phyloP scores from a whole-genome alignment of 2,113 vertebrate genomes.

The Rhegmatorhina hoffmannsi region DNA sequence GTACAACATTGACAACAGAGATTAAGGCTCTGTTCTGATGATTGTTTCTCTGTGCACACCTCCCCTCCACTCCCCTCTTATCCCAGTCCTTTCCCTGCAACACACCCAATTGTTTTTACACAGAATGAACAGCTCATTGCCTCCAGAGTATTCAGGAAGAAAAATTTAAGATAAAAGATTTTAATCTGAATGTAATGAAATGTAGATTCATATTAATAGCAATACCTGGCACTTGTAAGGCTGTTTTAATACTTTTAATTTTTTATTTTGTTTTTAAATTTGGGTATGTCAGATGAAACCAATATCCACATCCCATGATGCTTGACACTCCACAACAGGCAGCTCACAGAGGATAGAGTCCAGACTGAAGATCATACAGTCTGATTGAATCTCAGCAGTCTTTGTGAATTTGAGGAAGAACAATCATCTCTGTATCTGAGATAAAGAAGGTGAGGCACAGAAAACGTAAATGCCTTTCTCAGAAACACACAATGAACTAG shows the following conservation, averaged over 20 bases:
- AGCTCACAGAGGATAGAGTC: neutral
- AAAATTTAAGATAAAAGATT: neutral
- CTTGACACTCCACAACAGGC: neutral
- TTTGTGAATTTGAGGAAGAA: conserved; percentile 9
- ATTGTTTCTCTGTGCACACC: conserved; percentile 5
- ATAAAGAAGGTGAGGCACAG: conserved; percentile 14
- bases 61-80: neutral
- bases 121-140: conserved; percentile 1
- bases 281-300: neutral
- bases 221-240: conserved; percentile 17
- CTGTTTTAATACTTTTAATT: neutral
- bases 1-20: conserved; percentile 43
- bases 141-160: conserved; percentile 1
- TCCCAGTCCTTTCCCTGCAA: neutral
- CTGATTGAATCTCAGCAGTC: neutral
- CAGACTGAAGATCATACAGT: neutral
- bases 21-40: conserved; percentile 42
- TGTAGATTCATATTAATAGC: neutral
- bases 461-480: neutral
- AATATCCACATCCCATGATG: neutral
- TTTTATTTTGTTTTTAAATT: neutral
- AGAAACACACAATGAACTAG: neutral
- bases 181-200: neutral
- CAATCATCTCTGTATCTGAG: neutral
- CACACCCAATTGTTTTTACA: neutral